Percentiles rank a stretch among this genome's conserved stretches.
Evolutionary conservation across 1,140 invertebrate species (phyloP).

Genomic region (Macrobrachium rosenbergii): DNA sequence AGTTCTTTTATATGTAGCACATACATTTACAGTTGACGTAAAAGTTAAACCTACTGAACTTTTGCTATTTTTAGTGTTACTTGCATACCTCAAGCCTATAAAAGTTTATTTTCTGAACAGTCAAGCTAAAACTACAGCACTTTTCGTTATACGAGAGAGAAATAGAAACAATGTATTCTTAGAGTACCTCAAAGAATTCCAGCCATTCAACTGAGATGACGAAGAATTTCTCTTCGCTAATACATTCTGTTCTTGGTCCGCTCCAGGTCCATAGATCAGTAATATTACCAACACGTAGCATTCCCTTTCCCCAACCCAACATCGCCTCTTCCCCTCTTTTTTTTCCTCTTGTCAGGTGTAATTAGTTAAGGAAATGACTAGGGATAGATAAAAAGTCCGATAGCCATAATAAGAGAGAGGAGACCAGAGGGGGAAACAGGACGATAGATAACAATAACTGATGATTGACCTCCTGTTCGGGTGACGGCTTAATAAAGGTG

Average conservation of each 20-base stretch:
- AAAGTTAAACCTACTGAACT: too few relatives aligned
- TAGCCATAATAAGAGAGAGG: conserved; percentile 40
- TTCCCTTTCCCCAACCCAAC: not conserved
- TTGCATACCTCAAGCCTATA: too few relatives aligned
- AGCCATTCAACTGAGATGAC: too few relatives aligned
- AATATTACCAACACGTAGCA: not conserved
- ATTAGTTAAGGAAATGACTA: conserved; percentile 51
- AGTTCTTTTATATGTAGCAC: too few relatives aligned
- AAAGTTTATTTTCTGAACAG: too few relatives aligned
- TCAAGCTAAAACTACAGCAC: too few relatives aligned
- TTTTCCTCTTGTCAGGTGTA: conserved; percentile 41
- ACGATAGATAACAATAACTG: conserved; percentile 11
- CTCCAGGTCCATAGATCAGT: not conserved
- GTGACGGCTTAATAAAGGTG: conserved; percentile 8
- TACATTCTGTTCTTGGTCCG: too few relatives aligned
- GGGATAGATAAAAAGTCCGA: conserved; percentile 49
- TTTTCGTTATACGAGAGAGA: too few relatives aligned
- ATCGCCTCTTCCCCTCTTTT: not conserved
- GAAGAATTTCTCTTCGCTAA: not conserved
- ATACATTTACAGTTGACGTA: too few relatives aligned
- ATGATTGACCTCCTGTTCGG: conserved; percentile 39
- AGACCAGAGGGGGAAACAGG: conserved; percentile 3
- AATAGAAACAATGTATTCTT: too few relatives aligned
- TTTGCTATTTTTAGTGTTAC: too few relatives aligned
- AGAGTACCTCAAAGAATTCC: too few relatives aligned